phyloP scores from a whole-genome alignment of 2,888 invertebrate genomes.

The Camponotus fellah region DNA sequence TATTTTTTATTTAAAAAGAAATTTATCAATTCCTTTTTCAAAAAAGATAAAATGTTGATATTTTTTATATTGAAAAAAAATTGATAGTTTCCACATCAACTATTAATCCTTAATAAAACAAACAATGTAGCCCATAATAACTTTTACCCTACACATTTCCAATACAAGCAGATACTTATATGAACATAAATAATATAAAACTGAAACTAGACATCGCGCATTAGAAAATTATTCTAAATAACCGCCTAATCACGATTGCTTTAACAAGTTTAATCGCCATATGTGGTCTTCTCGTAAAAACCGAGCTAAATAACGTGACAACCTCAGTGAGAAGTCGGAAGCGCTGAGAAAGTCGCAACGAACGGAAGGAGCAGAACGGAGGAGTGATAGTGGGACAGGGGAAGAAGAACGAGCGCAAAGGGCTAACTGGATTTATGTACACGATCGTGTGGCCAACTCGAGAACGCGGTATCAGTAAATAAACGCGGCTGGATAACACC shows the following conservation, averaged over 20 bases:
- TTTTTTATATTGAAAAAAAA: background rate
- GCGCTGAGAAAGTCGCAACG: conserved; percentile 35
- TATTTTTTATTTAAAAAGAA: background rate
- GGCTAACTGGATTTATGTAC: conserved; percentile 77
- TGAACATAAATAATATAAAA: background rate
- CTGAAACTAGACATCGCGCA: background rate
- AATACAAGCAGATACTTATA: background rate
- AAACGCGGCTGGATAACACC: conserved; percentile 79
- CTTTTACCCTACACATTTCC: background rate
- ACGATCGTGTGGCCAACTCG: conserved; percentile 73
- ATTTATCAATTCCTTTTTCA: background rate
- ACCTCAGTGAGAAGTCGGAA: conserved; percentile 28
- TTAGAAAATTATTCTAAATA: background rate
- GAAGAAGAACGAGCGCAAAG: conserved; percentile 48
- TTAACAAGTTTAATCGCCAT: background rate
- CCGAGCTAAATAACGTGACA: conserved; percentile 31
- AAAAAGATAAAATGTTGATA: background rate
- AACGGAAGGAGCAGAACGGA: conserved; percentile 43
- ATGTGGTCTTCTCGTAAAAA: conserved; percentile 21
- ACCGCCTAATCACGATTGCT: background rate
- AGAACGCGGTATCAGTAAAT: conserved; percentile 82
- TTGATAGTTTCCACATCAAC: background rate
- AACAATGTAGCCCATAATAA: background rate
- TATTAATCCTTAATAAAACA: background rate
- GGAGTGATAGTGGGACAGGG: conserved; percentile 22